Evolutionary conservation across 2,797 vertebrate genomes (phyloP).

Genomic region (Lophius americanus): DNA sequence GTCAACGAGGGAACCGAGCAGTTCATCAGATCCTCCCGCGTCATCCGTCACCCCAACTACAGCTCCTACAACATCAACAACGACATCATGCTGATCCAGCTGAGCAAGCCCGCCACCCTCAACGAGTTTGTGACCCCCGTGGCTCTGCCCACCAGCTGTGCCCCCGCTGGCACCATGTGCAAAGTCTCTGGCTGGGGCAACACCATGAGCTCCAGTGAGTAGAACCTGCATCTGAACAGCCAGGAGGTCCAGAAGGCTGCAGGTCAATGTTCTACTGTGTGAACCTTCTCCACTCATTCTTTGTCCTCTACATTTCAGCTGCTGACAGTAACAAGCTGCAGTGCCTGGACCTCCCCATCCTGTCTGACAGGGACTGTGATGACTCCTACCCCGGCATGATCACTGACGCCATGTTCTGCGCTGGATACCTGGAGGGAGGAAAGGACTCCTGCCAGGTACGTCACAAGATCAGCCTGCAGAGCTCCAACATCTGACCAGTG

Average conservation of each 20-base stretch:
- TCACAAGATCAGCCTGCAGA: too few relatives aligned
- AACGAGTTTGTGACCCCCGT: not conserved
- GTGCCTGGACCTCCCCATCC: constrained; percentile 74
- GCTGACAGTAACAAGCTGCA: constrained; percentile 63
- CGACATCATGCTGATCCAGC: constrained; percentile 20
- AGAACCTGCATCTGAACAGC: too few relatives aligned
- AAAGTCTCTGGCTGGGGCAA: constrained; percentile 82
- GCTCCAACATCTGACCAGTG: too few relatives aligned
- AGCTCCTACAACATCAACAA: not conserved
- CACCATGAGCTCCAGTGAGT: constrained; percentile 17
- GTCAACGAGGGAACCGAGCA: not conserved
- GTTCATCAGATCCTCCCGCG: constrained; percentile 10
- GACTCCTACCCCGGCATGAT: constrained; percentile 75
- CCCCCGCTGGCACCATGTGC: constrained; percentile 75
- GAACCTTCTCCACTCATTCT: too few relatives aligned
- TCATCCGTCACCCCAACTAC: constrained; percentile 8
- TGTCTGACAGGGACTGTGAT: constrained; percentile 52
- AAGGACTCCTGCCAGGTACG: constrained; percentile 77
- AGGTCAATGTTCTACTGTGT: too few relatives aligned
- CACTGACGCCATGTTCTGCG: constrained; percentile 72
- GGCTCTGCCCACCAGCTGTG: constrained; percentile 55
- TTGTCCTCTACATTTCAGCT: constrained; percentile 36
- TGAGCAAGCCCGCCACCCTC: constrained; percentile 1
- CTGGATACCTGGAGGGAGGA: constrained; percentile 76
- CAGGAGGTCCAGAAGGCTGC: too few relatives aligned